phyloP scores from a whole-genome alignment of 2,797 vertebrate genomes.

The Gadopsis bispinosus region DNA sequence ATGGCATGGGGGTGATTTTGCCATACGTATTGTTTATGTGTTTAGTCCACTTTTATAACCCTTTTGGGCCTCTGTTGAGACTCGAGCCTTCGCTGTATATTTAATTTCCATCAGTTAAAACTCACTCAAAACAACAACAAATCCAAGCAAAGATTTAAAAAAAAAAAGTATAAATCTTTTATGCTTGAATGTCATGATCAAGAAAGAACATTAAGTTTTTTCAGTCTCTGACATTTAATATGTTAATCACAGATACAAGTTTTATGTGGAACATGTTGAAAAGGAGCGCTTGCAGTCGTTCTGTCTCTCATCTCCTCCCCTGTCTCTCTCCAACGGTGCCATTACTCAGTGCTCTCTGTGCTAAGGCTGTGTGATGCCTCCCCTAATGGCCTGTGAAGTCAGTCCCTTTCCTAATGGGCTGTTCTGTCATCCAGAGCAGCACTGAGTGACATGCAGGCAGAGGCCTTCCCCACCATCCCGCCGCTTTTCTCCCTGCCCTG shows the following conservation, averaged over 20 bases:
- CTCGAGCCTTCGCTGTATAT: slow-evolving; percentile 14
- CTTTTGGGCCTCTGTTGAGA: slow-evolving; percentile 39
- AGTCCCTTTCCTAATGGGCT: slow-evolving; percentile 82
- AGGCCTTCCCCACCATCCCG: slow-evolving; percentile 52
- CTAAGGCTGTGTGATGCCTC: slow-evolving; percentile 77
- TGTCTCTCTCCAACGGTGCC: slow-evolving; percentile 49
- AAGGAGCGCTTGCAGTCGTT: slow-evolving; percentile 31
- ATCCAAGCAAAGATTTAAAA: neutral
- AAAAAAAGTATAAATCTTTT: neutral
- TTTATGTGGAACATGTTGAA: neutral
- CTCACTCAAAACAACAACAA: neutral
- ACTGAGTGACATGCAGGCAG: slow-evolving; percentile 80
- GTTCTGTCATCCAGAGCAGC: slow-evolving; percentile 81
- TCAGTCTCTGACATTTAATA: slow-evolving; percentile 17
- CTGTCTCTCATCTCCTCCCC: slow-evolving; percentile 12
- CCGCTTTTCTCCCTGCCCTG: slow-evolving; percentile 50
- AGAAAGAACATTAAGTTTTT: neutral
- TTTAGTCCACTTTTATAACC: slow-evolving; percentile 61
- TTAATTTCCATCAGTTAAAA: slow-evolving; percentile 18
- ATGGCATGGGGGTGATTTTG: slow-evolving; percentile 56
- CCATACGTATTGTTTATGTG: slow-evolving; percentile 65
- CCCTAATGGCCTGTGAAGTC: slow-evolving; percentile 86
- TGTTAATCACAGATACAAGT: slow-evolving; percentile 22
- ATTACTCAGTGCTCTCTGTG: slow-evolving; percentile 74
- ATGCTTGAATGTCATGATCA: neutral